These are phyloP conservation scores for Drosophila busckii DNA, from an alignment of 1,140 invertebrate genomes.

Conservation along the genomic window DNA sequence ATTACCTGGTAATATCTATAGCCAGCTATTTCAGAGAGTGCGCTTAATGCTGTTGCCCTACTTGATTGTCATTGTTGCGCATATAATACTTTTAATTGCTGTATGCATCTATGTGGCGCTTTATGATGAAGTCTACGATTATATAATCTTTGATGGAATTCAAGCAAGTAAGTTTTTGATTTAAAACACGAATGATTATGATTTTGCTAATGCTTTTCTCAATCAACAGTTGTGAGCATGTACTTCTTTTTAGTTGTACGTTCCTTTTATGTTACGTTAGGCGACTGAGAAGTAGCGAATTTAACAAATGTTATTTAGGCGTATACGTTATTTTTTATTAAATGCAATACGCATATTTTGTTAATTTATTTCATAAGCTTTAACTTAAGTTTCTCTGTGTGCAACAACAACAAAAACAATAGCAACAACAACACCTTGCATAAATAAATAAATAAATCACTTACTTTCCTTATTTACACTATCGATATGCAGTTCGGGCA, in stretches of 20 bases:
- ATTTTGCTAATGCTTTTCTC: background rate
- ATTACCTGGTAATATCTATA: background rate
- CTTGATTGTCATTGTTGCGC: slow-evolving; percentile 29
- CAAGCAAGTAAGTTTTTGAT: slow-evolving; percentile 29
- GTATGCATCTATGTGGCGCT: slow-evolving; percentile 22
- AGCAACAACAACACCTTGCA: no score
- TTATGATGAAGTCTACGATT: slow-evolving; percentile 34
- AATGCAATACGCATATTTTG: no score
- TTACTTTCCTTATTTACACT: no score
- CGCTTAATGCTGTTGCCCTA: slow-evolving; percentile 41
- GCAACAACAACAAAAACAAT: no score
- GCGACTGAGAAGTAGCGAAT: background rate
- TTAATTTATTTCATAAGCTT: no score
- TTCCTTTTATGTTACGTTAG: slow-evolving; percentile 33
- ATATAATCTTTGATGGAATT: slow-evolving; percentile 36
- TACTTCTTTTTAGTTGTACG: slow-evolving; percentile 53
- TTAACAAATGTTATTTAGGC: background rate
- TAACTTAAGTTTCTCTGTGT: no score
- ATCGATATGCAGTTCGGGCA: no score
- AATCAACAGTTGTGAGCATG: slow-evolving; percentile 41
- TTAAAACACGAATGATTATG: background rate
- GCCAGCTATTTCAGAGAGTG: slow-evolving; percentile 1
- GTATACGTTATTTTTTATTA: no score
- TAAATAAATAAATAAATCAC: no score
- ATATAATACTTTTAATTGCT: slow-evolving; percentile 24